Conservation (phyloP, 2,888 invertebrate genomes). For the Parnassius orleans region DNA sequence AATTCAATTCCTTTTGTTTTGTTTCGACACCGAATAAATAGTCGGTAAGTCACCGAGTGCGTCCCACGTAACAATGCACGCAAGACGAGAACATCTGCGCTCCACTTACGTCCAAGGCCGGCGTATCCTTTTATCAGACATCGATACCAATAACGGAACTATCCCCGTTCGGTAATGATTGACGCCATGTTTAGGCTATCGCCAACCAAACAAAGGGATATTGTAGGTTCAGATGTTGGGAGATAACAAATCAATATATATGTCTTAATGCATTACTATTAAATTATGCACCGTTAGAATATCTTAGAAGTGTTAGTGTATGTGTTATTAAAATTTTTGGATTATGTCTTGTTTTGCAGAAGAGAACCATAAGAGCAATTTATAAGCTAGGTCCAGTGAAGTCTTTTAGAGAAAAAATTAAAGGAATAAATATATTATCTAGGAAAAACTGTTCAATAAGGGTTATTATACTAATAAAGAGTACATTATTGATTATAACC, state of each 20-base stretch:
- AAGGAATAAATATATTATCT: too few species aligned
- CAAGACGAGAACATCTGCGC: conserved; percentile 55
- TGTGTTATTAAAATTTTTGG: too few species aligned
- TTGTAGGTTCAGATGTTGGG: conserved; percentile 14
- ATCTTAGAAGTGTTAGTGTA: too few species aligned
- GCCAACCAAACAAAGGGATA: conserved; percentile 37
- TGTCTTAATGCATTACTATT: conserved; percentile 5
- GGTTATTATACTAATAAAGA: too few species aligned
- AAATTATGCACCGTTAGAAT: neutral
- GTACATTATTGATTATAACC: too few species aligned
- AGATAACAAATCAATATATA: conserved; percentile 21
- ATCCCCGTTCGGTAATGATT: conserved; percentile 45
- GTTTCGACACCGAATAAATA: neutral
- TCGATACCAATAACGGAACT: conserved; percentile 51
- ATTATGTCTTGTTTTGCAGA: too few species aligned
- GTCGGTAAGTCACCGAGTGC: conserved; percentile 11
- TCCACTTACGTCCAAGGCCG: conserved; percentile 61
- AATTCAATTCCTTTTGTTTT: neutral
- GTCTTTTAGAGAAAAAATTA: too few species aligned
- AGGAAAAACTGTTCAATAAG: too few species aligned
- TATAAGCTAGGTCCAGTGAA: too few species aligned
- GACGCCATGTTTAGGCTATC: conserved; percentile 46
- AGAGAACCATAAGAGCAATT: too few species aligned
- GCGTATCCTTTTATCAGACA: conserved; percentile 58
- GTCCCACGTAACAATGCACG: conserved; percentile 26